Percentiles rank a stretch among this genome's conserved stretches.
Evolutionary conservation across 2,113 vertebrate species (phyloP).

Genomic region (Oxyruncus cristatus): DNA sequence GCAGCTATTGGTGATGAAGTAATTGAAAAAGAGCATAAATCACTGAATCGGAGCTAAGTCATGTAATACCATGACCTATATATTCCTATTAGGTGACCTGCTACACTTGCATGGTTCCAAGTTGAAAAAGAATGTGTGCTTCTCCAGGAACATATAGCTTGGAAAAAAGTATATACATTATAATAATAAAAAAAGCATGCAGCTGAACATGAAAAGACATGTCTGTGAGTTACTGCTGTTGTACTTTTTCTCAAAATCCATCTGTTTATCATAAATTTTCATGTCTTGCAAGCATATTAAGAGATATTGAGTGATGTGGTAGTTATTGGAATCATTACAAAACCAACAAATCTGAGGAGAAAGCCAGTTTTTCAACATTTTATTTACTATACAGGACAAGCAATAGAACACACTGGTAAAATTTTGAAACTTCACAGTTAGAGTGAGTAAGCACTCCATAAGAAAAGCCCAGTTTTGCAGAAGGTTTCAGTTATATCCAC

Average conservation of each 20-base stretch:
- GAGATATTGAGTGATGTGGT: constrained; percentile 67
- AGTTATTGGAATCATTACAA: constrained; percentile 67
- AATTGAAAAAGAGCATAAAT: neutral
- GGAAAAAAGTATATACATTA: neutral
- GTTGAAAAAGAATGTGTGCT: neutral
- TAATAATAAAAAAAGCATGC: neutral
- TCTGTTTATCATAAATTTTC: constrained; percentile 55
- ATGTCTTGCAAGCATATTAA: constrained; percentile 69
- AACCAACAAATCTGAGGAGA: neutral
- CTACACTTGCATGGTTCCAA: neutral
- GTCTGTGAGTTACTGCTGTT: constrained; percentile 74
- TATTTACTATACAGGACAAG: neutral
- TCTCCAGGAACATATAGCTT: neutral
- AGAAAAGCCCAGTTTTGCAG: constrained; percentile 10
- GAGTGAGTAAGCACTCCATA: neutral
- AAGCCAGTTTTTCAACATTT: constrained; percentile 38
- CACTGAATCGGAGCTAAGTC: neutral
- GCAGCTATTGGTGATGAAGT: neutral
- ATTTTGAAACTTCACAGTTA: neutral
- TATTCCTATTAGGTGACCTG: neutral
- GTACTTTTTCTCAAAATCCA: constrained; percentile 79
- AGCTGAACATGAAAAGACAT: constrained; percentile 20
- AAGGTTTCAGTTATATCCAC: neutral
- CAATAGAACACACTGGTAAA: neutral
- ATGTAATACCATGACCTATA: neutral